phyloP scores from a whole-genome alignment of 2,797 vertebrate species.

The Brachyrhaphis roseni region DNA sequence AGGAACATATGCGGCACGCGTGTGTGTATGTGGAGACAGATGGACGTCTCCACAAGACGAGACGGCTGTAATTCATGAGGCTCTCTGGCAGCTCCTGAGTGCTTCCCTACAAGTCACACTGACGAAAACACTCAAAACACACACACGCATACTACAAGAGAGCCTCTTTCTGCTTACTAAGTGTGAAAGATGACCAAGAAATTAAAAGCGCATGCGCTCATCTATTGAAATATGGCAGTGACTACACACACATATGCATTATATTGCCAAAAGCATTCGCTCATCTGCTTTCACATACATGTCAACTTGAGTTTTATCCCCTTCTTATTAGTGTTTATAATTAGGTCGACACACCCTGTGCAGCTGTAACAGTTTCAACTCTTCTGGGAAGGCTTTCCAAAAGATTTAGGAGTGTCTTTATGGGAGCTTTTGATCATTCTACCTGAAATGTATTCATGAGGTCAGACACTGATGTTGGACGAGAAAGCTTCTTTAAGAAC shows the following conservation, averaged over 20 bases:
- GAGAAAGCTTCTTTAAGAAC: background rate
- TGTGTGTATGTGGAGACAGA: slow-evolving; percentile 52
- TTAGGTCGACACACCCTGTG: background rate
- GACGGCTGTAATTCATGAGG: slow-evolving; percentile 68
- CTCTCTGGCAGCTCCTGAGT: slow-evolving; percentile 57
- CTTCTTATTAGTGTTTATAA: background rate
- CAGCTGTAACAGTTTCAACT: background rate
- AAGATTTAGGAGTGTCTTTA: background rate
- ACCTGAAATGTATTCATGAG: background rate
- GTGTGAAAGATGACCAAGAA: background rate
- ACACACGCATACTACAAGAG: background rate
- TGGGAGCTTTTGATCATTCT: background rate
- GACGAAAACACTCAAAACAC: slow-evolving; percentile 32
- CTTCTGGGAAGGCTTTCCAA: background rate
- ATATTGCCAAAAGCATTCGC: background rate
- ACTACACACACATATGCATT: background rate
- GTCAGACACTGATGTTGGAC: background rate
- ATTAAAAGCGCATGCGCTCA: background rate
- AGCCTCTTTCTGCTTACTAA: slow-evolving; percentile 1
- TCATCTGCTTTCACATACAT: background rate
- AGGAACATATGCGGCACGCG: slow-evolving; percentile 34
- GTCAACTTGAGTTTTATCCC: background rate
- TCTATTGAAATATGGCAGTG: background rate
- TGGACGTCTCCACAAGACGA: slow-evolving; percentile 58
- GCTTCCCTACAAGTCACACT: slow-evolving; percentile 53